A percentile compares a stretch with the other conserved stretches of the same genome.
Conservation (phyloP, 2,888 invertebrate species). For the Lasioglossum marginatum region DNA sequence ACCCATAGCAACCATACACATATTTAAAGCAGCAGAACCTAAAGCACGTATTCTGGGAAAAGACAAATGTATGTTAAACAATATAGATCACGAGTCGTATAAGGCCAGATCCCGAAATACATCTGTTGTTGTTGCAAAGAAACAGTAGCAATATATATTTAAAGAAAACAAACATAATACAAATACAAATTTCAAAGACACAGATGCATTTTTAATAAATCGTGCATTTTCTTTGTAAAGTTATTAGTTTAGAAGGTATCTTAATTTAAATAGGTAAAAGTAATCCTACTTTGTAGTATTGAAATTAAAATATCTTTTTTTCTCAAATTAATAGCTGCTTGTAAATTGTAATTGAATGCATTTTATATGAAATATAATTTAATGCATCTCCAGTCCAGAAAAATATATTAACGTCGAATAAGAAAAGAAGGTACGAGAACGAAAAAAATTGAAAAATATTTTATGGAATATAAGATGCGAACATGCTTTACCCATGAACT, state of each 20-base stretch:
- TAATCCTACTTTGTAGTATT: no score
- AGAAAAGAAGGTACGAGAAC: background rate
- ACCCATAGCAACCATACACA: slow-evolving; percentile 97
- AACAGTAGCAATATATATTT: no score
- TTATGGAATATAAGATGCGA: background rate
- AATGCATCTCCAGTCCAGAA: background rate
- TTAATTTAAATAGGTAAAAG: no score
- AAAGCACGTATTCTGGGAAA: slow-evolving; percentile 90
- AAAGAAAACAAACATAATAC: no score
- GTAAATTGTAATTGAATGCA: background rate
- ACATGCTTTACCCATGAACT: slow-evolving; percentile 89
- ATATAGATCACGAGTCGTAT: background rate
- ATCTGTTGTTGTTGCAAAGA: no score
- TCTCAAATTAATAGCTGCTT: background rate
- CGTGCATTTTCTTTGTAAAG: no score
- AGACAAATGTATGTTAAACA: background rate
- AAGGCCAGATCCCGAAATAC: background rate
- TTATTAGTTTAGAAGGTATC: no score
- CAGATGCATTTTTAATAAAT: no score
- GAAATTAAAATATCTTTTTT: background rate
- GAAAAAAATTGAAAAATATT: background rate
- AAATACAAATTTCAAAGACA: no score
- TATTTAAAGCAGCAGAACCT: slow-evolving; percentile 97
- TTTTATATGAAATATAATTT: background rate
- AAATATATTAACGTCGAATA: background rate